These are phyloP conservation scores for Oplegnathus fasciatus DNA, from an alignment of 2,113 vertebrate genomes.

Conservation along the genomic window DNA sequence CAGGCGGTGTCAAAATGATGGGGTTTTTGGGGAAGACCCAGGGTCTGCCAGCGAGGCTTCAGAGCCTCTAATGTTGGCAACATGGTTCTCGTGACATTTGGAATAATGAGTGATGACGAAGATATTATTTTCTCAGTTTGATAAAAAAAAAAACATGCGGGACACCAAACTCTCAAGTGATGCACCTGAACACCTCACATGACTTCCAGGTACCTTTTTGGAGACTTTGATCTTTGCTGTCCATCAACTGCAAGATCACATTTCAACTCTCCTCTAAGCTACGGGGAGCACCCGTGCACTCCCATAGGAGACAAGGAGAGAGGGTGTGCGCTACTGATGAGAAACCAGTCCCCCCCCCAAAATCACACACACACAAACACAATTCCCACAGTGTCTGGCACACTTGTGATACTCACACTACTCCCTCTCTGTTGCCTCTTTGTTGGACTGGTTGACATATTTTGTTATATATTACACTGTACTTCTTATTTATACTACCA, in stretches of 20 bases:
- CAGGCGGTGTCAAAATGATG: neutral
- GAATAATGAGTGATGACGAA: neutral
- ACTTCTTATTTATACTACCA: too few relatives aligned
- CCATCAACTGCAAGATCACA: neutral
- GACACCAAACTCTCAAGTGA: neutral
- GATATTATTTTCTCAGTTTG: neutral
- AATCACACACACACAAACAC: too few relatives aligned
- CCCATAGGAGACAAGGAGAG: neutral
- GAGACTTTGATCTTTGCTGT: neutral
- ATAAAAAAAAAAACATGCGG: neutral
- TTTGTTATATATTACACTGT: too few relatives aligned
- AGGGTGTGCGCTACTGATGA: neutral
- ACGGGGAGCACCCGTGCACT: neutral
- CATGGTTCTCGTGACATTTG: neutral
- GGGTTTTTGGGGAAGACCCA: neutral
- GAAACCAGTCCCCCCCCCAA: neutral
- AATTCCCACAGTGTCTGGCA: too few relatives aligned
- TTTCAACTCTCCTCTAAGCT: neutral
- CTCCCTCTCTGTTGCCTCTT: too few relatives aligned
- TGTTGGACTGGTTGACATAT: too few relatives aligned
- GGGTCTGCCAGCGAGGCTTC: neutral
- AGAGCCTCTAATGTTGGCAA: neutral
- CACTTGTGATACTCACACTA: too few relatives aligned
- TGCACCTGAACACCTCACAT: neutral
- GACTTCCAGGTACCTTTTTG: neutral